Percentiles rank a stretch among this genome's conserved stretches.
Conservation (phyloP, 2,888 invertebrate species). For the Aspidapion aeneum region DNA sequence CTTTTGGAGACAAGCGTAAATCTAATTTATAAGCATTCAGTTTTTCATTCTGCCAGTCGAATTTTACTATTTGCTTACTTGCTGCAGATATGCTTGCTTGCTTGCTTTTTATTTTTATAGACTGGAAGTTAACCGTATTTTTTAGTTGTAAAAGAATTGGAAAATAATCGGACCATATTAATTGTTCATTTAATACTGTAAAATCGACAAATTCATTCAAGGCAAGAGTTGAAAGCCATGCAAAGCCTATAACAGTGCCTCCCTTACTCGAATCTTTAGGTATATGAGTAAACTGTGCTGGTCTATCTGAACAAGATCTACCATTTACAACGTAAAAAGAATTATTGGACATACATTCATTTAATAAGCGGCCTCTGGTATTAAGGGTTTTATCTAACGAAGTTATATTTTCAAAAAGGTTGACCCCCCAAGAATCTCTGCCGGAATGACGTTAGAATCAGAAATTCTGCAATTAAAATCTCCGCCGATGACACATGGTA, state of each 20-base stretch:
- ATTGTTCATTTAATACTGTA: background rate
- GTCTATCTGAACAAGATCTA: background rate
- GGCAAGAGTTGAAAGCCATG: background rate
- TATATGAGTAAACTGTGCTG: background rate
- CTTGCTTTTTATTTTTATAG: too few relatives aligned
- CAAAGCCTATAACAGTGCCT: background rate
- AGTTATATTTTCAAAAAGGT: background rate
- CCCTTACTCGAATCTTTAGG: background rate
- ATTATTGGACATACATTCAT: background rate
- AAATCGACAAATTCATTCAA: background rate
- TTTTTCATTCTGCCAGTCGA: background rate
- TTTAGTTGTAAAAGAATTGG: background rate
- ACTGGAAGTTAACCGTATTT: background rate
- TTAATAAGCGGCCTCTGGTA: background rate
- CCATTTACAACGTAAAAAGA: background rate
- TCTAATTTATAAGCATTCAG: background rate
- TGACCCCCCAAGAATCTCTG: background rate
- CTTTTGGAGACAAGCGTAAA: background rate
- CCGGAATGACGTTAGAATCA: background rate
- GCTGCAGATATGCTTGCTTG: too few relatives aligned
- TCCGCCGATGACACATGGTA: background rate
- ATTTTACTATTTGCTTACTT: background rate
- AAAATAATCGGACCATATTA: background rate
- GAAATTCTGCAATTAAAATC: background rate
- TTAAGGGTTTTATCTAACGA: background rate